phyloP scores from a whole-genome alignment of 2,888 invertebrate species.

The Lottia gigantea region DNA sequence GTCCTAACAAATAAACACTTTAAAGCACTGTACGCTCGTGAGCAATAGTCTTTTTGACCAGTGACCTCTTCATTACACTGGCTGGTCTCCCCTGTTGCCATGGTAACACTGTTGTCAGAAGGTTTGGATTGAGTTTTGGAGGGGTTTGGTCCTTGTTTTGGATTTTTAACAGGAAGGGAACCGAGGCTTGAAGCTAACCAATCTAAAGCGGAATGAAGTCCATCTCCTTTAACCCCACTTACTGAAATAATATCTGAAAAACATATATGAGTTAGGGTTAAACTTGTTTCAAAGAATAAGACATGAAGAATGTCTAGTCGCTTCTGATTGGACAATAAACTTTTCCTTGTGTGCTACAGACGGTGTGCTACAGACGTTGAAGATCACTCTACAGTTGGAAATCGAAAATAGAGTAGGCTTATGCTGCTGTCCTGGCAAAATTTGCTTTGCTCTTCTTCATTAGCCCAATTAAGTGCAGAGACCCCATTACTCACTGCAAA shows the following conservation, averaged over 20 bases:
- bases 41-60: constrained; percentile 48
- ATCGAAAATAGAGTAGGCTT: too few relatives aligned
- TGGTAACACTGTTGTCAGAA: constrained; percentile 14
- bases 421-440: too few relatives aligned
- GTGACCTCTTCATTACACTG: constrained; percentile 31
- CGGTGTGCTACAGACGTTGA: too few relatives aligned
- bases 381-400: too few relatives aligned
- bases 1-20: constrained; percentile 56
- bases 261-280: too few relatives aligned
- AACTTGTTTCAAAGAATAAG: too few relatives aligned
- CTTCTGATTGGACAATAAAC: too few relatives aligned
- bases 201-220: constrained; percentile 53
- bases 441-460: too few relatives aligned
- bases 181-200: constrained; percentile 57
- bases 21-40: constrained; percentile 55
- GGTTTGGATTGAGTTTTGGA: constrained; percentile 18
- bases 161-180: constrained; percentile 35
- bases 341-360: too few relatives aligned
- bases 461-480: too few relatives aligned
- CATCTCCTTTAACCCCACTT: constrained; percentile 54
- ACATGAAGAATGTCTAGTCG: too few relatives aligned
- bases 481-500: too few relatives aligned
- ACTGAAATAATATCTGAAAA: constrained; percentile 55
- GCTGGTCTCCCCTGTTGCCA: constrained; percentile 17
- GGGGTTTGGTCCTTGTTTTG: background rate